phyloP scores from a whole-genome alignment of 2,888 invertebrate genomes.

The Amblyjoppa proteus region DNA sequence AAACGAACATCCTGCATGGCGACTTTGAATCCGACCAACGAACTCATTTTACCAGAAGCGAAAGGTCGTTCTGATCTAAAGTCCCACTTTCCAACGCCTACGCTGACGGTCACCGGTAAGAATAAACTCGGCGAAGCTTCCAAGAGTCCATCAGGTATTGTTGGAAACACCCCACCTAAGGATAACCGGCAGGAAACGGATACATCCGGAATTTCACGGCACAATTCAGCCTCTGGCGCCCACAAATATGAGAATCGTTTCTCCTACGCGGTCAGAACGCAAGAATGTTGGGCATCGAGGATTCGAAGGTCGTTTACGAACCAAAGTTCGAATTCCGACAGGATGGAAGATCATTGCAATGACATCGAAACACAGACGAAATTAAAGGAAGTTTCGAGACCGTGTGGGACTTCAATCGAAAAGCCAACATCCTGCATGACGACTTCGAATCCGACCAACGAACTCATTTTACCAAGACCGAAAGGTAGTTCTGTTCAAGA shows the following conservation, averaged over 20 bases:
- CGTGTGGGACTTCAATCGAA: not conserved
- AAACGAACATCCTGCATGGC: slow-evolving; percentile 22
- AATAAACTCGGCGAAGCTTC: not conserved
- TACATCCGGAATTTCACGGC: too few relatives aligned
- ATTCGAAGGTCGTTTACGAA: not conserved
- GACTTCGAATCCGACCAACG: slow-evolving; percentile 41
- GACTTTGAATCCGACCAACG: slow-evolving; percentile 40
- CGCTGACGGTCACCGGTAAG: slow-evolving; percentile 39
- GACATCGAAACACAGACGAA: not conserved
- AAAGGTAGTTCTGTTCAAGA: not conserved
- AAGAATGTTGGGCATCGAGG: slow-evolving; percentile 6
- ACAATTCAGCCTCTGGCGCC: not conserved
- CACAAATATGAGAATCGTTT: not conserved
- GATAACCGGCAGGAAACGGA: not conserved
- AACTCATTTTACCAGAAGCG: slow-evolving; percentile 11
- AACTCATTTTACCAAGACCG: slow-evolving; percentile 11
- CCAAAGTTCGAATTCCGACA: not conserved
- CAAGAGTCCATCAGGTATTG: not conserved
- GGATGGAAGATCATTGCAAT: not conserved
- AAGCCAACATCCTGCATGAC: slow-evolving; percentile 23
- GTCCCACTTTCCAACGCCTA: slow-evolving; percentile 12
- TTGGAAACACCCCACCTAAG: not conserved
- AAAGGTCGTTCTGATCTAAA: not conserved
- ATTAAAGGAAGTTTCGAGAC: not conserved
- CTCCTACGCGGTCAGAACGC: slow-evolving; percentile 35